A percentile compares a stretch with the other conserved stretches of the same genome.
phyloP scores from a whole-genome alignment of 2,113 vertebrate species.

The Chamaea fasciata region DNA sequence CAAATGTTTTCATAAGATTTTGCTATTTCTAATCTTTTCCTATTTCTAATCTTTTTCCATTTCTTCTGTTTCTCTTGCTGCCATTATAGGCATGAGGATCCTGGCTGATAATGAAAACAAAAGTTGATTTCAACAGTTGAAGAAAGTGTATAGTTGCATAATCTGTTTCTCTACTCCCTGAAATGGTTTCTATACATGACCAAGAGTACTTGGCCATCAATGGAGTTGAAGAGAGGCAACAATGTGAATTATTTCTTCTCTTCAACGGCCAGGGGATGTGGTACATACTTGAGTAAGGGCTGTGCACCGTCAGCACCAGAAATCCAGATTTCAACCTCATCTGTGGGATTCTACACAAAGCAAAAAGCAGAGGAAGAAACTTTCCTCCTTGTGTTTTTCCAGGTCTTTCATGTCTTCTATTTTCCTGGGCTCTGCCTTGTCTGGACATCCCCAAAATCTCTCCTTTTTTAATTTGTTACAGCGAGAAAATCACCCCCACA shows the following conservation, averaged over 20 bases:
- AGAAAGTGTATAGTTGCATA: background rate
- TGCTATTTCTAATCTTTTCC: background rate
- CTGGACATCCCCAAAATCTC: background rate
- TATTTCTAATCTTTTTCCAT: background rate
- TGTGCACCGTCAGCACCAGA: background rate
- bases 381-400: background rate
- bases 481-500: background rate
- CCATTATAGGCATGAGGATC: background rate
- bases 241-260: background rate
- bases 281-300: fast-evolving
- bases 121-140: background rate
- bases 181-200: background rate
- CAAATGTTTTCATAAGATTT: background rate
- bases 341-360: background rate
- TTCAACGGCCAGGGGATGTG: fast-evolving
- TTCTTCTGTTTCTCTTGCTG: background rate
- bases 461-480: background rate
- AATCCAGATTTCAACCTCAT: background rate
- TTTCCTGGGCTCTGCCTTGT: background rate
- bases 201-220: background rate
- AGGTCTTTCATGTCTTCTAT: background rate
- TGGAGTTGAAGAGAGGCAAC: background rate
- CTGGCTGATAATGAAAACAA: background rate
- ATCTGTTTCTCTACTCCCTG: background rate
- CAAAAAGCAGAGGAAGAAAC: background rate